These are phyloP conservation scores for Elachura formosa DNA, from an alignment of 2,113 vertebrate genomes.

Conservation along the genomic window DNA sequence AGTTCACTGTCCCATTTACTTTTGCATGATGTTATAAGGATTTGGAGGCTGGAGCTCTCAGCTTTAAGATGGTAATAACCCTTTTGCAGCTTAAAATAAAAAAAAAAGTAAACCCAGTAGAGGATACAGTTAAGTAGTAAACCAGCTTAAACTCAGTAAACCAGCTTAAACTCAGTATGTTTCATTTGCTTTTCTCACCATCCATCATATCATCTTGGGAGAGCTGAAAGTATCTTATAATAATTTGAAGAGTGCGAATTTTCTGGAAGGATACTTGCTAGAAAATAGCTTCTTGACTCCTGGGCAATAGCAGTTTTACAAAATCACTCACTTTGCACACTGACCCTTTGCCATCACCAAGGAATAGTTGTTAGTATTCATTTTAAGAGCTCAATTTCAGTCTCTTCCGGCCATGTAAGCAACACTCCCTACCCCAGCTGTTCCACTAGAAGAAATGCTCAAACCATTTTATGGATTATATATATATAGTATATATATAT, in stretches of 20 bases:
- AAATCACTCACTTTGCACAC: not conserved
- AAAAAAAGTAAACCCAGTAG: constrained; percentile 32
- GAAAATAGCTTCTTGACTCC: constrained; percentile 26
- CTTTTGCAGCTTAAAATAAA: constrained; percentile 56
- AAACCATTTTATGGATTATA: not conserved
- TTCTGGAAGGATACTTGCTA: constrained; percentile 20
- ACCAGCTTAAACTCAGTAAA: constrained; percentile 56
- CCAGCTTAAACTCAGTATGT: constrained; percentile 46
- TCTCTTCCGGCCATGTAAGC: not conserved
- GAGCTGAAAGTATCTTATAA: constrained; percentile 28
- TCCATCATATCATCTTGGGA: constrained; percentile 20
- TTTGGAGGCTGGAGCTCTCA: constrained; percentile 24
- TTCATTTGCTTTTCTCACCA: constrained; percentile 48
- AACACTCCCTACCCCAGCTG: not conserved
- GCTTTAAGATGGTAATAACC: constrained; percentile 46
- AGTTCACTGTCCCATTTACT: constrained; percentile 46
- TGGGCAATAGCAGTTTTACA: not conserved
- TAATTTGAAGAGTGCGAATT: constrained; percentile 33
- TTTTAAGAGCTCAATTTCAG: not conserved
- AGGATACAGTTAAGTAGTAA: constrained; percentile 57
- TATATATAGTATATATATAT: not conserved
- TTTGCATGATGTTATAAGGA: constrained; percentile 5
- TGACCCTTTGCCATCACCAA: not conserved
- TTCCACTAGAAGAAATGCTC: not conserved
- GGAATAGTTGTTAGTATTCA: not conserved